A percentile compares a stretch with the other conserved stretches of the same genome.
Evolutionary conservation across 1,140 invertebrate genomes (phyloP).

Genomic region (Rhyacophila brunnea): DNA sequence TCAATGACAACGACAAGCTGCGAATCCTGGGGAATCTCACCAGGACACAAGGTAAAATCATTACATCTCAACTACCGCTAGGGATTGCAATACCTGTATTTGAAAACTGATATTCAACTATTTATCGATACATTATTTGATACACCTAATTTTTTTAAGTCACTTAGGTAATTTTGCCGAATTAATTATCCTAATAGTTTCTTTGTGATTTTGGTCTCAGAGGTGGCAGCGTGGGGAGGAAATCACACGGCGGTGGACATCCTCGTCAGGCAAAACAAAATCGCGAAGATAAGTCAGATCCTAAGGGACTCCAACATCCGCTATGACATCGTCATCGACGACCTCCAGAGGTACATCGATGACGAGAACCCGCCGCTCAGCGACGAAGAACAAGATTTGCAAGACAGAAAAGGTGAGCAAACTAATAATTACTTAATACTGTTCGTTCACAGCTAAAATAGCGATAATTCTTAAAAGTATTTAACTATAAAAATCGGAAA

Average conservation of each 20-base stretch:
- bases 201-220: constrained; percentile 53
- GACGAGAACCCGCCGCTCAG: constrained; percentile 70
- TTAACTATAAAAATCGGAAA: too few species aligned
- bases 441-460: too few species aligned
- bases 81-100: too few species aligned
- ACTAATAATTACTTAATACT: too few species aligned
- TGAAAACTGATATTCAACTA: too few species aligned
- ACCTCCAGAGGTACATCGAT: constrained; percentile 74
- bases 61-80: too few species aligned
- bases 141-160: too few species aligned
- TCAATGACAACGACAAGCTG: constrained; percentile 43
- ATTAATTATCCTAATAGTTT: too few species aligned
- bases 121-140: too few species aligned
- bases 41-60: constrained; percentile 43
- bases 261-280: constrained; percentile 59
- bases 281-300: constrained; percentile 54
- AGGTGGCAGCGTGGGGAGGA: constrained; percentile 68
- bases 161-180: too few species aligned
- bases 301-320: constrained; percentile 58
- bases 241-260: constrained; percentile 66
- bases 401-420: constrained; percentile 67
- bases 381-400: constrained; percentile 62
- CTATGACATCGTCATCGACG: constrained; percentile 68
- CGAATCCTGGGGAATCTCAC: constrained; percentile 40
- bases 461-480: too few species aligned